A percentile compares a stretch with the other conserved stretches of the same genome.
phyloP scores from a whole-genome alignment of 1,140 invertebrate species.

The Andrena cerasifolii region DNA sequence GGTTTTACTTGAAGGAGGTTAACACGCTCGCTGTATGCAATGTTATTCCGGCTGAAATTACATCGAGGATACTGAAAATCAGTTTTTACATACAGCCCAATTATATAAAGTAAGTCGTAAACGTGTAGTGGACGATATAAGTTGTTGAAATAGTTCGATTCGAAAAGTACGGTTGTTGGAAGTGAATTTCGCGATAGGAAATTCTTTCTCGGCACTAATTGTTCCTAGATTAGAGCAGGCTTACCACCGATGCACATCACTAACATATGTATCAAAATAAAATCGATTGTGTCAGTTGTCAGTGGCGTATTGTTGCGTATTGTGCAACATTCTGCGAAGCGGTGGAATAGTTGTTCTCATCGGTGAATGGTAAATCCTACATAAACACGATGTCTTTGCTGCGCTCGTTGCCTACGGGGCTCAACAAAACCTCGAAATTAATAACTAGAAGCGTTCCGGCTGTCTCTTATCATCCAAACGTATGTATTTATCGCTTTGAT shows the following conservation, averaged over 20 bases:
- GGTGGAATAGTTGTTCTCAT: neutral
- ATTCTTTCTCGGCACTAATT: neutral
- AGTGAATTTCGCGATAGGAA: neutral
- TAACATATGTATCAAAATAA: neutral
- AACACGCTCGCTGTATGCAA: neutral
- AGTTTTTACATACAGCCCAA: too few relatives aligned
- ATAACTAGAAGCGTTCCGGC: constrained; percentile 74
- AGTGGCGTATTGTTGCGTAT: neutral
- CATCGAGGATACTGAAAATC: too few relatives aligned
- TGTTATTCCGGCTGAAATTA: neutral
- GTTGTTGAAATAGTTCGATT: too few relatives aligned
- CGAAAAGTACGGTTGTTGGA: too few relatives aligned
- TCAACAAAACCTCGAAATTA: constrained; percentile 70
- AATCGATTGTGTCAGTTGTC: constrained; percentile 7
- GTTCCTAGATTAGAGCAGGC: constrained; percentile 2
- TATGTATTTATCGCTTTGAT: constrained; percentile 66
- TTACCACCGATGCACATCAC: too few relatives aligned
- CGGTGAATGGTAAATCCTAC: constrained; percentile 17
- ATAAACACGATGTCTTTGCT: constrained; percentile 75
- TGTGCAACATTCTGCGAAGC: too few relatives aligned
- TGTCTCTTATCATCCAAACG: constrained; percentile 81
- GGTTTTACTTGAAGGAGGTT: neutral
- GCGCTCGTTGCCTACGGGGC: constrained; percentile 69
- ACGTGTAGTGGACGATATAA: too few relatives aligned
- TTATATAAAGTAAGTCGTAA: too few relatives aligned